Evolutionary conservation across 2,113 vertebrate genomes (phyloP), one percentile per base, ranked within the genome.

Genomic region (Orcinus orca): DNA sequence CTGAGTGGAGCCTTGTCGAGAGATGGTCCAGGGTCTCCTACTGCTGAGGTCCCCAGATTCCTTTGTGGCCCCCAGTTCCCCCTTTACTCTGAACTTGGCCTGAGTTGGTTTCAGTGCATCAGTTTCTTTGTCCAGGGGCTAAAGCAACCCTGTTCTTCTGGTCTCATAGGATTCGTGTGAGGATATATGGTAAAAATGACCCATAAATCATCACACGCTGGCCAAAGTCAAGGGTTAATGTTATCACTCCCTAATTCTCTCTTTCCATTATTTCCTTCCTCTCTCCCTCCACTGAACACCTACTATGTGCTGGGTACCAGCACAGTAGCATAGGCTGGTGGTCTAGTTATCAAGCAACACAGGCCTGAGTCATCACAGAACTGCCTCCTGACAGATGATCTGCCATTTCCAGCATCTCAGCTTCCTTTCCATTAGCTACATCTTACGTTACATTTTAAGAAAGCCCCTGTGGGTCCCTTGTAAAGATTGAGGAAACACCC

Each of bases 381-480:
- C 81, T 84, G 93, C 95, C 70, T 95, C 81, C 90, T 71, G 82
- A 87, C 86, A 62, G 89, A 77, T 60, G 82, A 95, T 36, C 88
- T 62, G 50, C 58, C 47, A 58, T 92, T 89, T 23, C 53, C 83
- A 76, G 79, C 26, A 25, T 89, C 86, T 63, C 89, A 47, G 85
- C 89, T 96, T 86, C 89, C 68, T 73, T 96, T 76, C 96, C 88
- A 81, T 84, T 79, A 95, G 96, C 90, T 86, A 44, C 74, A 84
- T 80, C 87, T 96, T 90, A 55, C 67, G 71, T 94, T 68, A 87
- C 92, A 84, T 95, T 65, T 93, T 91, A 96, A 93, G 97, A 93
- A 95, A 95, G 96, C 77, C 97, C 97, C 96, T 6, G 41, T 73
- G 84, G 94, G 94, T 70, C 79, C 96, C 95, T 97, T 14, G 25